Evolutionary conservation across 2,797 vertebrate species (phyloP), one percentile per base, ranked within the genome.

Genomic region (Rhynchotus rufescens): DNA sequence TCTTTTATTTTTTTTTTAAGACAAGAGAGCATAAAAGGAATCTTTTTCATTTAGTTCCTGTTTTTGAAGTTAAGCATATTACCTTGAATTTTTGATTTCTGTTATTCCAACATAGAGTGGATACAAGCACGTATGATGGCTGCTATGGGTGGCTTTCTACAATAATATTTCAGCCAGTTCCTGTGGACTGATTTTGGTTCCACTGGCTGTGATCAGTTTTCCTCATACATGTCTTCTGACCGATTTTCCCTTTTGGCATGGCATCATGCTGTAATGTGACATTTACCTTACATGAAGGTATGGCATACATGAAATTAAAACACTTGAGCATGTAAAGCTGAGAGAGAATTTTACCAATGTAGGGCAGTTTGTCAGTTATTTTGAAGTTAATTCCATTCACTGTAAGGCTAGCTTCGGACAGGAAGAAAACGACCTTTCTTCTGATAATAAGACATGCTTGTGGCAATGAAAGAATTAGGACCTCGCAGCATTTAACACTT

Each of bases 171-270:
- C 45, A 23, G 25, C 5, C 47, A 69, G 28, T 20, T 72, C 10
- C 5, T 45, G n/a, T 74, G 69, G 42, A 10, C n/a, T 64, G 23
- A 28, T n/a, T 77, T 40, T 68, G 23, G 26, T 40, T 77, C 44
- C 51, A 22, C 54, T 57, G 49, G 40, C 23, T 44, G 26, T 59
- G 80, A 45, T 16, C 36, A 72, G 8, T 84, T 89, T 89, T 61
- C 10, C 30, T 87, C 32, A 80, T 71, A 52, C 65, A 45, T n/a
- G 42, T 69, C 80, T 42, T 42, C 42, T 76, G 65, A 44, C 64
- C 74, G 59, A 25, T 73, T 77, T 79, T 67, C 56, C 67, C 4
- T 2, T 81, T 71, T 73, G 0, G 0, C 1, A 1, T 67, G 68
- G n/a, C 34, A 45, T 76, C n/a, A 3, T 52, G 47, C 32, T 75